Evolutionary conservation across 2,113 vertebrate genomes (phyloP).

Genomic region (Rhadina sibilatrix): DNA sequence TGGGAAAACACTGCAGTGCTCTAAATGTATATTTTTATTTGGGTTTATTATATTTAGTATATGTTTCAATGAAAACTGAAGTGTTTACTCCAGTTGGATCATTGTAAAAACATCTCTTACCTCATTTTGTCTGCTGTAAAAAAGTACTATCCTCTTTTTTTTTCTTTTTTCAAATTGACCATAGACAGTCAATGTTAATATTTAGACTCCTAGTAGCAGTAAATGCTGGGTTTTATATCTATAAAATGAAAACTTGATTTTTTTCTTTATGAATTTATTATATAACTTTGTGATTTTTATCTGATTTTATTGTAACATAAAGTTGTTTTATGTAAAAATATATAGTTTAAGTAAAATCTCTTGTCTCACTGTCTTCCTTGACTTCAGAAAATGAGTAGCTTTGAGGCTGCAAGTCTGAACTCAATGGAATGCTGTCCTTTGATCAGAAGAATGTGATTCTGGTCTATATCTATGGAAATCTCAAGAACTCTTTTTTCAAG

Average conservation of each 20-base stretch:
- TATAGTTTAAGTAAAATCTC: constrained; percentile 83
- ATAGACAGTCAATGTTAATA: constrained; percentile 25
- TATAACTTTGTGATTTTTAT: constrained; percentile 83
- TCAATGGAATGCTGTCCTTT: neutral
- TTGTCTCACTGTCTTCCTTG: constrained; percentile 44
- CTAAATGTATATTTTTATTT: constrained; percentile 70
- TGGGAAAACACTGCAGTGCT: constrained; percentile 49
- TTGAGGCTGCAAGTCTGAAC: neutral
- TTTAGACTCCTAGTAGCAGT: constrained; percentile 58
- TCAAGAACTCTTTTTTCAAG: neutral
- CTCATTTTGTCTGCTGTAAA: constrained; percentile 61
- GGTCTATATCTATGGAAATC: neutral
- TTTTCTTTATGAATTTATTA: constrained; percentile 73
- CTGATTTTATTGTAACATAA: constrained; percentile 84
- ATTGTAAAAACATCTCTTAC: constrained; percentile 48
- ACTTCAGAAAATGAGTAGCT: neutral
- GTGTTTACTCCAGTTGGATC: constrained; percentile 63
- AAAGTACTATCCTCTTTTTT: neutral
- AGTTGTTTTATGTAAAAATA: constrained; percentile 86
- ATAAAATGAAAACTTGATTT: constrained; percentile 62
- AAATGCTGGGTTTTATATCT: constrained; percentile 60
- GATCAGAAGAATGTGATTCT: neutral
- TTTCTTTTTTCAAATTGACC: neutral
- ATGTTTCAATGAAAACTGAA: constrained; percentile 59
- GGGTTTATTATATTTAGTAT: constrained; percentile 52